Evolutionary conservation across 2,888 invertebrate species (phyloP).

Genomic region (Cephus sareptanus): DNA sequence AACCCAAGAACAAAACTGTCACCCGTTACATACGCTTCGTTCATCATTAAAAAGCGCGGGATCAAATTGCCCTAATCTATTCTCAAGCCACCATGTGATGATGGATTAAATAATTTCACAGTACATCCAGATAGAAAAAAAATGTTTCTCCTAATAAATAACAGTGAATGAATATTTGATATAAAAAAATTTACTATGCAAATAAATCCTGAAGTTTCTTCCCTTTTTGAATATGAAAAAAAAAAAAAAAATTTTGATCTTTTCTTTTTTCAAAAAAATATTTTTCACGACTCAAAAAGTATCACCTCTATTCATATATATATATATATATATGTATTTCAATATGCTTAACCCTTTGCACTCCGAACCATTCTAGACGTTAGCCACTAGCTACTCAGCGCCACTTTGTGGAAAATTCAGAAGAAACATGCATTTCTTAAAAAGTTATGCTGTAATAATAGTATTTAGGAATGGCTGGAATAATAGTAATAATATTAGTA

Average conservation of each 20-base stretch:
- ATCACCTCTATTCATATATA: no score
- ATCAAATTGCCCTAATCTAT: neutral
- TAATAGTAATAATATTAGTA: no score
- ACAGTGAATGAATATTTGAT: neutral
- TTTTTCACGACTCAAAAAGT: neutral
- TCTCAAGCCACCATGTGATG: neutral
- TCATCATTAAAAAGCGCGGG: neutral
- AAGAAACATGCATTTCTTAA: no score
- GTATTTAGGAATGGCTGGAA: no score
- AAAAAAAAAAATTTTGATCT: neutral
- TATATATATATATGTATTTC: no score
- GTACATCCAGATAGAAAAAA: neutral
- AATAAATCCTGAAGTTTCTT: neutral
- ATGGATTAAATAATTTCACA: neutral
- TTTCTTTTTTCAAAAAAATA: neutral
- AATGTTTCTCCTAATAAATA: neutral
- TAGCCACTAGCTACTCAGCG: no score
- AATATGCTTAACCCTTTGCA: no score
- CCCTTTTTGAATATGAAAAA: neutral
- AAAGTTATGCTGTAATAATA: no score
- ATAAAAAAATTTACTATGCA: neutral
- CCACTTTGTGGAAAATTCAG: no score
- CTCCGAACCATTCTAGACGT: no score
- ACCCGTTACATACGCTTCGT: neutral
- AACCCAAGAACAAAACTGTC: neutral